Conservation (phyloP, 2,888 invertebrate genomes). For the Mythimna impura region DNA sequence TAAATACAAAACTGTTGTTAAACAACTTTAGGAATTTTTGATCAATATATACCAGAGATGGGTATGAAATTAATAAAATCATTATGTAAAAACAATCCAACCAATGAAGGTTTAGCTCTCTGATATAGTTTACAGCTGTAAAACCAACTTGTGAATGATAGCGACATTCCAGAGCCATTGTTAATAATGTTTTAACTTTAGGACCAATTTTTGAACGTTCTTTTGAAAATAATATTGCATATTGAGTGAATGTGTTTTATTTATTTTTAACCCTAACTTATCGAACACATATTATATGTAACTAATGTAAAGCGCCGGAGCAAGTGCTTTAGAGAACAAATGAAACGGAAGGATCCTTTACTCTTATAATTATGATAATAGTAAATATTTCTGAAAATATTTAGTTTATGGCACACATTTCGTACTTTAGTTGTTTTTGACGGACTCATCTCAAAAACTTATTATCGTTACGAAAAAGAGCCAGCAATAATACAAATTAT, state of each 20-base stretch:
- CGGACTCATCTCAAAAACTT: conserved; percentile 30
- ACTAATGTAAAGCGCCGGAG: conserved; percentile 69
- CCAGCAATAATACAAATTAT: conserved; percentile 21
- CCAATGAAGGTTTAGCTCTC: conserved; percentile 79
- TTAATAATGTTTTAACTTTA: conserved; percentile 90
- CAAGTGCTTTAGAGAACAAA: conserved; percentile 79
- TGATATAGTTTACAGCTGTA: conserved; percentile 75
- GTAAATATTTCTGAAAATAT: conserved; percentile 30
- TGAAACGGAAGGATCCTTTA: conserved; percentile 7
- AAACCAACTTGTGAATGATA: conserved; percentile 83
- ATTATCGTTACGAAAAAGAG: conserved; percentile 35
- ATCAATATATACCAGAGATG: conserved; percentile 63
- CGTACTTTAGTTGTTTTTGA: conserved; percentile 43
- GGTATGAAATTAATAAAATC: conserved; percentile 62
- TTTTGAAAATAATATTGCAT: conserved; percentile 91
- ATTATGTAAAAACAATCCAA: conserved; percentile 58
- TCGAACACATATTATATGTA: conserved; percentile 34
- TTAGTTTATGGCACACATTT: conserved; percentile 70
- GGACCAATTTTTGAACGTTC: conserved; percentile 91
- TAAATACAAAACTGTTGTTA: conserved; percentile 74
- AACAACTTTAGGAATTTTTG: conserved; percentile 75
- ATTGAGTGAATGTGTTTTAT: conserved; percentile 82
- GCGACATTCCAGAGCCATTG: conserved; percentile 90
- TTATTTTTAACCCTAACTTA: conserved; percentile 57
- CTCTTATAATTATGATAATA: conserved; percentile 29